Conservation (phyloP, 2,888 invertebrate genomes). For the Chalcis sispes region DNA sequence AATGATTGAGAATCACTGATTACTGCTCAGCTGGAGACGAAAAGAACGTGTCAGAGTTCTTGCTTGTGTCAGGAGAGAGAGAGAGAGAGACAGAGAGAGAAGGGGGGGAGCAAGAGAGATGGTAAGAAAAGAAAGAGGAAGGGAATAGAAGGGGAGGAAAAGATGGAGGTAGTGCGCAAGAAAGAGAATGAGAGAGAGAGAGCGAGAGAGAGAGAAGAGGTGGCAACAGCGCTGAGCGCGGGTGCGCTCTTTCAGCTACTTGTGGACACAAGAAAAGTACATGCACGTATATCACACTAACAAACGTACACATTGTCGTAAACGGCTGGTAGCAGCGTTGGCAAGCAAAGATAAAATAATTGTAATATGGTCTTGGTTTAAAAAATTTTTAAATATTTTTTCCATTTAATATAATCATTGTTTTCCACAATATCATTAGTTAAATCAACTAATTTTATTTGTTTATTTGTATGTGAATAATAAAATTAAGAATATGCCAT, state of each 20-base stretch:
- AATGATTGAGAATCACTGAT: constrained; percentile 56
- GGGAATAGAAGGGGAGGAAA: constrained; percentile 58
- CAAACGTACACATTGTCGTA: not conserved
- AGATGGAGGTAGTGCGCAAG: constrained; percentile 50
- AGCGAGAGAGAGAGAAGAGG: constrained; percentile 64
- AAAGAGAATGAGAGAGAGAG: too few relatives aligned
- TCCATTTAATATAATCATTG: too few relatives aligned
- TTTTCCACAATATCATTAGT: too few relatives aligned
- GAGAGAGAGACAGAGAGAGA: constrained; percentile 16
- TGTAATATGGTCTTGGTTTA: too few relatives aligned
- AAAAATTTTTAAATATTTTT: too few relatives aligned
- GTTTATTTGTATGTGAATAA: too few relatives aligned
- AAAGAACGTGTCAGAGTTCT: constrained; percentile 48
- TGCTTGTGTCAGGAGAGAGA: constrained; percentile 20
- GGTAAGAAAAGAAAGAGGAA: constrained; percentile 58
- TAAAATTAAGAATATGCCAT: too few relatives aligned
- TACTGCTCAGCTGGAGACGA: constrained; percentile 56
- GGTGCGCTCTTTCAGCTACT: not conserved
- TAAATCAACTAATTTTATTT: too few relatives aligned
- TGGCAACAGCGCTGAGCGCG: constrained; percentile 71
- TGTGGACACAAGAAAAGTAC: not conserved
- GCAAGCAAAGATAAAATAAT: too few relatives aligned
- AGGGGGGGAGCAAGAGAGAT: constrained; percentile 49
- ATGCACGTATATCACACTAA: not conserved
- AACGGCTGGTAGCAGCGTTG: too few relatives aligned